Evolutionary conservation across 2,888 invertebrate genomes (phyloP).

Genomic region (Oligia strigilis): DNA sequence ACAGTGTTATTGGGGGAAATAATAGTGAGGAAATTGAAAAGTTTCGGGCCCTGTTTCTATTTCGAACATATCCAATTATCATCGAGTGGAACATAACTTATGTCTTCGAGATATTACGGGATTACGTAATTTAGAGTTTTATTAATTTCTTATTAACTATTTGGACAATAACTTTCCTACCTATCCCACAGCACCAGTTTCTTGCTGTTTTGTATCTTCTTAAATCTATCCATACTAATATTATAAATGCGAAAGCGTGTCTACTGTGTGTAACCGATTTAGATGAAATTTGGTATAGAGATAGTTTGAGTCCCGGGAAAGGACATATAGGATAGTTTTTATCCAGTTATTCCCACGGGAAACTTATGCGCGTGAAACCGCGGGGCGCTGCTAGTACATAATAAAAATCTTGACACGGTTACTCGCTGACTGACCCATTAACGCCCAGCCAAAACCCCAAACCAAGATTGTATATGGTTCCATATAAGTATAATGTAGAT

Average conservation of each 20-base stretch:
- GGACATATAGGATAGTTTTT: too few relatives aligned
- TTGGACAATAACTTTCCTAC: not conserved
- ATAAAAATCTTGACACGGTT: too few relatives aligned
- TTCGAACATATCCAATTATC: not conserved
- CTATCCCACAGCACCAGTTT: not conserved
- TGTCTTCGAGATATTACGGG: not conserved
- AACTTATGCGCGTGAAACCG: too few relatives aligned
- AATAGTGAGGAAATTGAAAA: not conserved
- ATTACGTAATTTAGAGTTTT: not conserved
- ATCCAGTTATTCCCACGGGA: too few relatives aligned
- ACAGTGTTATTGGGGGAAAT: too few relatives aligned
- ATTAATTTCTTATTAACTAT: not conserved
- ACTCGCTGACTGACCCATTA: not conserved
- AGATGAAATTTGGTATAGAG: too few relatives aligned
- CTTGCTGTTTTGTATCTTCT: not conserved
- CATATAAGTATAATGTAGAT: not conserved
- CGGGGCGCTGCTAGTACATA: too few relatives aligned
- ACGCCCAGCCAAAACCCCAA: not conserved
- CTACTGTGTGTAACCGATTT: too few relatives aligned
- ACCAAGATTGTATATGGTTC: not conserved
- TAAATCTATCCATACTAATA: not conserved
- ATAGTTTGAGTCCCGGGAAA: too few relatives aligned
- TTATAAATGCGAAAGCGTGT: too few relatives aligned
- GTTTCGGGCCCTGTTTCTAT: not conserved
- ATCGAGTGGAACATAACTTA: not conserved